Evolutionary conservation across 2,888 invertebrate genomes (phyloP).

Genomic region (Toxonevra muliebris): DNA sequence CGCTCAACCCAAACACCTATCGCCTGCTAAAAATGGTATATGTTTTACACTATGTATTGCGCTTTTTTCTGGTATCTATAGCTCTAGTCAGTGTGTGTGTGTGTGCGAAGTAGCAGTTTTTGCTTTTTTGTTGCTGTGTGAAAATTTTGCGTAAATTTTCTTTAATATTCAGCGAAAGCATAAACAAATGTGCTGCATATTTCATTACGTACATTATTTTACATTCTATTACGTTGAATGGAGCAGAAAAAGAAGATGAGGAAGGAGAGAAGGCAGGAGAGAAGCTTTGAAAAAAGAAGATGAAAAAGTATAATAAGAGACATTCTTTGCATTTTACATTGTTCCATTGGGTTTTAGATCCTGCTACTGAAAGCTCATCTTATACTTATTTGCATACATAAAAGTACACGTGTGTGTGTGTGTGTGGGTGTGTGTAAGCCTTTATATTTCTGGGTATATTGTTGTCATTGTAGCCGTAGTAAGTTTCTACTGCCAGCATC

Average conservation of each 20-base stretch:
- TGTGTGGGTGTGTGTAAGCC: background rate
- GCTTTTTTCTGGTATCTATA: no score
- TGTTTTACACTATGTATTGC: no score
- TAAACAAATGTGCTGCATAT: constrained; percentile 3
- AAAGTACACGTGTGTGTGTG: background rate
- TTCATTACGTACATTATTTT: background rate
- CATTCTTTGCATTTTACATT: background rate
- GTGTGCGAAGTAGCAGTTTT: no score
- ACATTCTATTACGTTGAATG: background rate
- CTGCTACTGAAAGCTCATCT: background rate
- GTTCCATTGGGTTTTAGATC: background rate
- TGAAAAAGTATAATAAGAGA: no score
- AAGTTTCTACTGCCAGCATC: background rate
- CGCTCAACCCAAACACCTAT: background rate
- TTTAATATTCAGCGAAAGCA: background rate
- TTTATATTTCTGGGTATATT: background rate
- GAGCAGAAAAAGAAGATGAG: no score
- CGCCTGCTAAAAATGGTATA: background rate
- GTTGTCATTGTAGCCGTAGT: background rate
- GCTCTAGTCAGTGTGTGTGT: no score
- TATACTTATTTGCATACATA: background rate
- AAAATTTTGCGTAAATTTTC: background rate
- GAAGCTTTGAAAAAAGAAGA: no score
- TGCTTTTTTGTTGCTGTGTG: background rate
- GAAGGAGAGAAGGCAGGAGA: no score